These are phyloP conservation scores for Amaurobius ferox DNA, from an alignment of 2,888 invertebrate genomes.

Conservation along the genomic window DNA sequence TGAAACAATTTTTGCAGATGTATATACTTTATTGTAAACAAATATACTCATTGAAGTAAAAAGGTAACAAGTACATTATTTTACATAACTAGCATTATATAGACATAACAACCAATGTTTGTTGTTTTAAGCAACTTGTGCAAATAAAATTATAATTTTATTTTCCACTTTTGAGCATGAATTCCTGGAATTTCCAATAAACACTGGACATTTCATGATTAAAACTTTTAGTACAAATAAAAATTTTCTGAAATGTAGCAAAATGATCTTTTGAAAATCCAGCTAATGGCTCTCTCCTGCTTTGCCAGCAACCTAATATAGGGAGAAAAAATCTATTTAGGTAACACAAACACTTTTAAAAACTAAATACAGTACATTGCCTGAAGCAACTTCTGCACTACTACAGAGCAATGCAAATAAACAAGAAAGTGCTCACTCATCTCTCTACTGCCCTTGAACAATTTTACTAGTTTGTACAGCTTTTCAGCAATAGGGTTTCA, in stretches of 20 bases:
- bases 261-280: not conserved
- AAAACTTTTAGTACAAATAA: not conserved
- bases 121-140: not conserved
- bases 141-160: no score
- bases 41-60: not conserved
- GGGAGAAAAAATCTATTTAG: slow-evolving; percentile 79
- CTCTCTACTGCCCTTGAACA: no score
- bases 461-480: no score
- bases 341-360: no score
- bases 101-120: not conserved
- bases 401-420: no score
- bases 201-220: no score
- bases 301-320: slow-evolving; percentile 85
- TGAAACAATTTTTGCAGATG: not conserved
- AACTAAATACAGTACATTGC: no score
- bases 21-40: not conserved
- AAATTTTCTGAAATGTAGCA: not conserved
- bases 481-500: no score
- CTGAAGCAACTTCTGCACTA: no score
- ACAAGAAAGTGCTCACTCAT: no score
- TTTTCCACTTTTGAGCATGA: no score
- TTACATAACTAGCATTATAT: slow-evolving; percentile 2
- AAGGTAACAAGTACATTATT: not conserved
- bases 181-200: no score
- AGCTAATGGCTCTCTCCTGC: slow-evolving; percentile 92